Conservation (phyloP, 1,140 invertebrate genomes). For the Bathynomus jamesi region DNA sequence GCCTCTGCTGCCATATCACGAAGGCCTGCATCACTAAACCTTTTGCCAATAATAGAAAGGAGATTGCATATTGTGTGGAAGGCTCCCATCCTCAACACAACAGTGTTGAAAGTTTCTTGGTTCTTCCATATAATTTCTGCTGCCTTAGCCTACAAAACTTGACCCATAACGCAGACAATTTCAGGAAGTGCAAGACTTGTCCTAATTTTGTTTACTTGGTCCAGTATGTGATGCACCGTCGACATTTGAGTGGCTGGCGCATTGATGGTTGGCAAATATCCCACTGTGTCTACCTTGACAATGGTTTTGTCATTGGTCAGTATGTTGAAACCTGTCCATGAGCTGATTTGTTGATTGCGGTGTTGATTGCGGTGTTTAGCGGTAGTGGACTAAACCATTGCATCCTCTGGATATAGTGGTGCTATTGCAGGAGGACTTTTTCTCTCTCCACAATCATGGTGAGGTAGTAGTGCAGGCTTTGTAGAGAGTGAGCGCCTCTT, state of each 20-base stretch:
- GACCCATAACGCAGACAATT: slow-evolving; percentile 11
- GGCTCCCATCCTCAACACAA: neutral
- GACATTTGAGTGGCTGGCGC: slow-evolving; percentile 13
- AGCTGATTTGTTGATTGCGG: too few species aligned
- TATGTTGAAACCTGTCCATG: neutral
- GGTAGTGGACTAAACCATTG: too few species aligned
- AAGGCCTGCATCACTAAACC: slow-evolving; percentile 35
- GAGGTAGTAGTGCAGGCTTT: too few species aligned
- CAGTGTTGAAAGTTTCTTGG: slow-evolving; percentile 1
- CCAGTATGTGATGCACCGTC: slow-evolving; percentile 2
- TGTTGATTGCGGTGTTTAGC: too few species aligned
- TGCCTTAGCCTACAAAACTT: slow-evolving; percentile 13
- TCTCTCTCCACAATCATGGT: too few species aligned
- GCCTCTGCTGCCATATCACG: slow-evolving; percentile 36
- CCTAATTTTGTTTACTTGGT: slow-evolving; percentile 7
- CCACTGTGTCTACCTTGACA: neutral
- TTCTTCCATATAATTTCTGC: too few species aligned
- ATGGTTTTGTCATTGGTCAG: neutral
- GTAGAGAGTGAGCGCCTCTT: too few species aligned
- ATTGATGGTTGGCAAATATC: slow-evolving; percentile 1
- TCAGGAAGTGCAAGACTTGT: neutral
- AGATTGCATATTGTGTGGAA: slow-evolving; percentile 24
- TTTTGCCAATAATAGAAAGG: slow-evolving; percentile 31
- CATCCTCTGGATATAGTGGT: too few species aligned
- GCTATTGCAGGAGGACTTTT: too few species aligned